These are phyloP conservation scores for Antitype chi DNA, from an alignment of 2,888 invertebrate species.

Conservation along the genomic window DNA sequence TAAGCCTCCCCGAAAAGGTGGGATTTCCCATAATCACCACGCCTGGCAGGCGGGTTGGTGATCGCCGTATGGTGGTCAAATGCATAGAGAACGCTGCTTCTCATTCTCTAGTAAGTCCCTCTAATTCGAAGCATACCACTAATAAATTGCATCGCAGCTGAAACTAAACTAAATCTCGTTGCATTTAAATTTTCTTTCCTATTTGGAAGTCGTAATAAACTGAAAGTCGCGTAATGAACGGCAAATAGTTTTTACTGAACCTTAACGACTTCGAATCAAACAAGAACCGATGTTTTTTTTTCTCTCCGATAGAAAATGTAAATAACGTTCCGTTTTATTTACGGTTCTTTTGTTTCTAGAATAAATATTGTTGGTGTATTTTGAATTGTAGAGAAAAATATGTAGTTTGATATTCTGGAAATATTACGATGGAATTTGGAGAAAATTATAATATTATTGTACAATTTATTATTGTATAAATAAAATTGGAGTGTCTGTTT, in stretches of 20 bases:
- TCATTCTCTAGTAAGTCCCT: no score
- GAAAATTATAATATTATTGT: neutral
- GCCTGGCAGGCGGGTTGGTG: no score
- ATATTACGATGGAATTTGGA: no score
- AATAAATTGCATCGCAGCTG: neutral
- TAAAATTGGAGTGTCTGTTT: no score
- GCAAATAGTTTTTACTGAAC: slow-evolving; percentile 29
- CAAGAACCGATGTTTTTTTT: slow-evolving; percentile 24
- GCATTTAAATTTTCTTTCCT: slow-evolving; percentile 21
- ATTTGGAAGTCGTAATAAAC: slow-evolving; percentile 24
- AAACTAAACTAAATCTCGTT: neutral
- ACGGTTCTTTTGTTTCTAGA: neutral
- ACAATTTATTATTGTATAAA: no score
- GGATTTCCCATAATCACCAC: no score
- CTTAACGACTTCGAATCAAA: slow-evolving; percentile 36
- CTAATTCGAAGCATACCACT: no score
- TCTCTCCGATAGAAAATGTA: slow-evolving; percentile 25
- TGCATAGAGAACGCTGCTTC: no score
- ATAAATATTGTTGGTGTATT: slow-evolving; percentile 22
- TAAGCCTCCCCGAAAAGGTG: no score
- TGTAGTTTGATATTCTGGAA: neutral
- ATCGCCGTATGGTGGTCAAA: no score
- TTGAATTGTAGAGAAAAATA: neutral
- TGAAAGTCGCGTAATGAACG: slow-evolving; percentile 23
- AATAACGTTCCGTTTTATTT: slow-evolving; percentile 38